Conservation (phyloP, 2,797 vertebrate species). For the Tragelaphus oryx region DNA sequence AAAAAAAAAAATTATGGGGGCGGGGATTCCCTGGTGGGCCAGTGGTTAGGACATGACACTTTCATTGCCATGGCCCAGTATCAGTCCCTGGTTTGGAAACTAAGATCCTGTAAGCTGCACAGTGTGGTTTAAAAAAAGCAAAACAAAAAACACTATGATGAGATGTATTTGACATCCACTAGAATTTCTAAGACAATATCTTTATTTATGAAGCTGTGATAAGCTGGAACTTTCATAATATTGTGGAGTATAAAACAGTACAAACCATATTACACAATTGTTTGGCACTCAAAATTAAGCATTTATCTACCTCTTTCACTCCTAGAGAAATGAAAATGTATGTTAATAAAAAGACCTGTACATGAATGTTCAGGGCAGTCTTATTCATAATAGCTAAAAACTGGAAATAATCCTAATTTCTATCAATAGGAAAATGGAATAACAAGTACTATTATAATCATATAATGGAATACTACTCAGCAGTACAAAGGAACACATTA, state of each 20-base stretch:
- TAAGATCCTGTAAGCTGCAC: background rate
- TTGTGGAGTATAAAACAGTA: background rate
- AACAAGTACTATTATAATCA: background rate
- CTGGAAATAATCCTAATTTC: background rate
- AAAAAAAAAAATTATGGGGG: background rate
- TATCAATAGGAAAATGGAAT: background rate
- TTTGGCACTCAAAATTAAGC: background rate
- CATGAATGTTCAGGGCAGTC: background rate
- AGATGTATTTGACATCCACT: background rate
- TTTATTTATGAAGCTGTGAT: background rate
- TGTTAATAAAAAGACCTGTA: background rate
- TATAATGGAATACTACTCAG: background rate
- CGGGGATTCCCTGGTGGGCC: background rate
- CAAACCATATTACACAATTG: background rate
- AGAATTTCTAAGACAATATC: background rate
- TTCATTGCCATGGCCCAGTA: background rate
- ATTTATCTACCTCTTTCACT: background rate
- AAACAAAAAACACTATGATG: background rate
- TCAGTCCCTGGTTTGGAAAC: background rate
- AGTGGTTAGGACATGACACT: fast-evolving
- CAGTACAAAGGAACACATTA: background rate
- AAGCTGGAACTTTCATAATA: background rate
- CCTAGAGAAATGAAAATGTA: background rate
- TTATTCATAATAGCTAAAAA: background rate
- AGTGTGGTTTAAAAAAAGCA: background rate